Conservation (phyloP, 2,113 vertebrate species). For the Daphoenositta chrysoptera region DNA sequence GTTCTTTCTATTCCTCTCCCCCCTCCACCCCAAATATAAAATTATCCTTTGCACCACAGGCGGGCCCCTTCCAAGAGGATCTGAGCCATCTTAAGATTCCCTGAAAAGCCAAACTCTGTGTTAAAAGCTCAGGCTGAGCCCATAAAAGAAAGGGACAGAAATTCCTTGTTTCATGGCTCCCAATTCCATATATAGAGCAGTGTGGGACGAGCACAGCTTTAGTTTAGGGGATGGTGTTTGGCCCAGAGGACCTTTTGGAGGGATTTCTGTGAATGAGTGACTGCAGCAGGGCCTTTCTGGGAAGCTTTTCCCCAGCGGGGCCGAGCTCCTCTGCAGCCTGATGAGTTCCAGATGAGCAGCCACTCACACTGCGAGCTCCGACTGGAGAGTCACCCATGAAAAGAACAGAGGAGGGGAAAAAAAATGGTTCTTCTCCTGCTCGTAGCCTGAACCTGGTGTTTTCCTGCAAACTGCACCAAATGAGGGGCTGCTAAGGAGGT, state of each 20-base stretch:
- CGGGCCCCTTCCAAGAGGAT: neutral
- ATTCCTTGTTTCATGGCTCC: neutral
- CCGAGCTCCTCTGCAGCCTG: neutral
- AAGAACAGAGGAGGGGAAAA: neutral
- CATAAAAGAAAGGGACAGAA: neutral
- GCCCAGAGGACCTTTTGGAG: neutral
- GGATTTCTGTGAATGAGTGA: neutral
- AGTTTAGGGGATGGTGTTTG: neutral
- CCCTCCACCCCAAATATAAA: neutral
- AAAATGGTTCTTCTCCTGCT: neutral
- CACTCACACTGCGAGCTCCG: neutral
- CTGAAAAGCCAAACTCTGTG: neutral
- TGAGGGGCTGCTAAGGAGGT: neutral
- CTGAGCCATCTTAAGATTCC: neutral
- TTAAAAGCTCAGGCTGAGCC: neutral
- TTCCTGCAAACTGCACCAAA: neutral
- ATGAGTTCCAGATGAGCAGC: constrained; percentile 1
- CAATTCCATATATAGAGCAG: neutral
- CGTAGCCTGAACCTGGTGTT: neutral
- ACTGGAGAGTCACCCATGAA: neutral
- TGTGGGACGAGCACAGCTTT: neutral
- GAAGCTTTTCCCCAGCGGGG: neutral
- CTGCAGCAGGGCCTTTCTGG: constrained; percentile 13
- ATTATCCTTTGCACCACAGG: neutral
- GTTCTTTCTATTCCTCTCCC: neutral